Conservation (phyloP, 2,113 vertebrate species). For the Benitochromis conjunctus region DNA sequence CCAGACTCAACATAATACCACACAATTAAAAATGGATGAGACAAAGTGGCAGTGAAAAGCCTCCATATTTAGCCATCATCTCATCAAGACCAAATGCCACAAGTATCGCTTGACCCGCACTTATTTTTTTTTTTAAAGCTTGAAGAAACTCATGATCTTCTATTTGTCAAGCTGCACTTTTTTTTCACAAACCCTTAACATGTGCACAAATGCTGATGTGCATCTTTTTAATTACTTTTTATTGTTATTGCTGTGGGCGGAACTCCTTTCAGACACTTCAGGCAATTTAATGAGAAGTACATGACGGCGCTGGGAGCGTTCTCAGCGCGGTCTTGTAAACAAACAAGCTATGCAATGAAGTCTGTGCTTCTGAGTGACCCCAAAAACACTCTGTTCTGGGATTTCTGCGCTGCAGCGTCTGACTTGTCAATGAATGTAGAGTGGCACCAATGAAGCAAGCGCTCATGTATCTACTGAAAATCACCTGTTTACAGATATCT, state of each 20-base stretch:
- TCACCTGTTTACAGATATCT: not conserved
- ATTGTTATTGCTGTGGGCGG: not conserved
- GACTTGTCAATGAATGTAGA: not conserved
- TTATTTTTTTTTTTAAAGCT: not conserved
- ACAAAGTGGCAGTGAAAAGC: not conserved
- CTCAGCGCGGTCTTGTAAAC: not conserved
- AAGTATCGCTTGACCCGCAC: not conserved
- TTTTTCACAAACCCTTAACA: not conserved
- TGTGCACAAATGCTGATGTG: not conserved
- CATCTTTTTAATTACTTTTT: not conserved
- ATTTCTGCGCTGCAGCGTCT: not conserved
- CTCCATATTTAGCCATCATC: not conserved
- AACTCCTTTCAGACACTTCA: not conserved
- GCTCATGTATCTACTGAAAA: fast-evolving
- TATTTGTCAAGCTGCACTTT: not conserved
- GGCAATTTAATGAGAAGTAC: not conserved
- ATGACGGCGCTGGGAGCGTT: not conserved
- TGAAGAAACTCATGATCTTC: not conserved
- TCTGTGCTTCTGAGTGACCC: not conserved
- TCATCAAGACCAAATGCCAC: not conserved
- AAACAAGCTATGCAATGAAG: not conserved
- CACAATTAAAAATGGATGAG: conserved; percentile 18
- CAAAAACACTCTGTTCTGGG: not conserved
- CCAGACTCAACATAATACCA: not conserved
- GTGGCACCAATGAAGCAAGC: not conserved